phyloP scores from a whole-genome alignment of 2,888 invertebrate species.

The Venustoraphidia nigricollis region DNA sequence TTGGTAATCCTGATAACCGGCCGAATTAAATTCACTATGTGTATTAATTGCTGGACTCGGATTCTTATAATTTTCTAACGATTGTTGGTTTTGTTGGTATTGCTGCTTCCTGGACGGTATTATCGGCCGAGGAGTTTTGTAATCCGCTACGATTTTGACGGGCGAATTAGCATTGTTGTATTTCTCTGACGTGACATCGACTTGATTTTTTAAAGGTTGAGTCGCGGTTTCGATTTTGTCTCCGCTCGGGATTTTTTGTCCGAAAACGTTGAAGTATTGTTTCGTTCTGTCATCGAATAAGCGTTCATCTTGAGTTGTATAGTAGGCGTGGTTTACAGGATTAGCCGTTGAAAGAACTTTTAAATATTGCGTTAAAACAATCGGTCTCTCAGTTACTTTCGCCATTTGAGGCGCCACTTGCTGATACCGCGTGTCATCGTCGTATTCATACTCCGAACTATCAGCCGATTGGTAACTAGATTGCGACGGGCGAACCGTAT shows the following conservation, averaged over 20 bases:
- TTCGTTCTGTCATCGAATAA: constrained; percentile 57
- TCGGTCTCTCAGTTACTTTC: constrained; percentile 11
- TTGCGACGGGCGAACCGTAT: constrained; percentile 21
- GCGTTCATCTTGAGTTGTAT: constrained; percentile 49
- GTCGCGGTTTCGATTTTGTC: constrained; percentile 28
- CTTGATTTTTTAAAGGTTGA: constrained; percentile 8
- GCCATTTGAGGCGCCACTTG: constrained; percentile 18
- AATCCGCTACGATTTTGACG: constrained; percentile 6
- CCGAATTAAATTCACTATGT: constrained; percentile 43
- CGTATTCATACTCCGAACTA: constrained; percentile 7
- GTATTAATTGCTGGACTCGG: constrained; percentile 53
- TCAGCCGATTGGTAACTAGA: constrained; percentile 10
- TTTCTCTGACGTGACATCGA: not conserved
- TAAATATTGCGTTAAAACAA: constrained; percentile 19
- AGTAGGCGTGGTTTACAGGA: constrained; percentile 43
- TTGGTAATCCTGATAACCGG: constrained; percentile 22
- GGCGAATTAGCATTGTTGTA: constrained; percentile 8
- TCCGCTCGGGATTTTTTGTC: constrained; percentile 43
- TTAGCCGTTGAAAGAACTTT: constrained; percentile 33
- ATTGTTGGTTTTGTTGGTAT: constrained; percentile 12
- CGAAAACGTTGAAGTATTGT: constrained; percentile 59
- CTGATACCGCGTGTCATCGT: constrained; percentile 20
- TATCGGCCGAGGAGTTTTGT: constrained; percentile 1
- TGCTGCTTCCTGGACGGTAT: constrained; percentile 10
- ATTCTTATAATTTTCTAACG: constrained; percentile 13